Evolutionary conservation across 2,888 invertebrate genomes (phyloP).

Genomic region (Volucella zonaria): DNA sequence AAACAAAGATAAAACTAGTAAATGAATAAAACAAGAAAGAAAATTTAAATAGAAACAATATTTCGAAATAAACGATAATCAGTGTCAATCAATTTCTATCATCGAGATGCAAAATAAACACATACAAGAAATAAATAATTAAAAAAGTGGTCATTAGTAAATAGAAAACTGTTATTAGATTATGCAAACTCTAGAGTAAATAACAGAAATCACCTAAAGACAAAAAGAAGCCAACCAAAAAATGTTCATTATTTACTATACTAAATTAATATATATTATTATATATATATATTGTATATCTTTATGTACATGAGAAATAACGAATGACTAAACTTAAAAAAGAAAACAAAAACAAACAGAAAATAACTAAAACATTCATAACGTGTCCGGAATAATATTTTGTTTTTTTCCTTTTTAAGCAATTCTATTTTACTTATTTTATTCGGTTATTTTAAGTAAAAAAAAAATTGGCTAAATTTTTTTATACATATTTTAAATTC

Average conservation of each 20-base stretch:
- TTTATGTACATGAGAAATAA: constrained; percentile 75
- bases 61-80: constrained; percentile 72
- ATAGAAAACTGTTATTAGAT: constrained; percentile 45
- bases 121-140: constrained; percentile 3
- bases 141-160: constrained; percentile 46
- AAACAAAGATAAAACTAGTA: constrained; percentile 44
- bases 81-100: constrained; percentile 73
- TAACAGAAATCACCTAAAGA: constrained; percentile 49
- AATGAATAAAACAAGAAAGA: constrained; percentile 55
- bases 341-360: not conserved
- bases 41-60: constrained; percentile 46
- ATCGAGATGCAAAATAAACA: constrained; percentile 66
- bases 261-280: constrained; percentile 45
- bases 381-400: constrained; percentile 10
- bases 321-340: constrained; percentile 34
- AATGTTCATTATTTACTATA: constrained; percentile 68
- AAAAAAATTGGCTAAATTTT: too few relatives aligned
- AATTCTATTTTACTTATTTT: not conserved
- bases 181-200: constrained; percentile 54
- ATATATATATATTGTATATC: constrained; percentile 75
- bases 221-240: constrained; percentile 67
- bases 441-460: too few relatives aligned
- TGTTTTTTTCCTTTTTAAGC: not conserved
- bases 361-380: constrained; percentile 13
- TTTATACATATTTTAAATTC: too few relatives aligned